A percentile compares a stretch with the other conserved stretches of the same genome.
These are phyloP conservation scores for Chloebia gouldiae DNA, from an alignment of 2,113 vertebrate genomes.

Conservation along the genomic window DNA sequence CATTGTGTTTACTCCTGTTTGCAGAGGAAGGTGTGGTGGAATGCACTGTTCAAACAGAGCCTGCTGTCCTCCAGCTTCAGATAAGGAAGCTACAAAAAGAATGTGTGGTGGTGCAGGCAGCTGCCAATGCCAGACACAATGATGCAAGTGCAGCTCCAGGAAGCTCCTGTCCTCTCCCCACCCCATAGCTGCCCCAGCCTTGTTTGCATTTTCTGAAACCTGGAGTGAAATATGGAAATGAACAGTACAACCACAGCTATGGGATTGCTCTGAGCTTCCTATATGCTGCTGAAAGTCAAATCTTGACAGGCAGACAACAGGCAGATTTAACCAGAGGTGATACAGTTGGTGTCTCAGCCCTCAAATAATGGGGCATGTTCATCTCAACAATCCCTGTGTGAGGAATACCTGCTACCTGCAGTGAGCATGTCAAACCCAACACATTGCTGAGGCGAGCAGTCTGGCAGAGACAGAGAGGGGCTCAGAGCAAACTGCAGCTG, in stretches of 20 bases:
- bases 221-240: constrained; percentile 18
- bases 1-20: background rate
- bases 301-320: background rate
- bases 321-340: background rate
- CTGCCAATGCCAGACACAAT: background rate
- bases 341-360: background rate
- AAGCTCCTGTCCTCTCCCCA: background rate
- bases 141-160: constrained; percentile 56
- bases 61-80: constrained; percentile 29
- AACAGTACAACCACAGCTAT: accelerated
- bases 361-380: background rate
- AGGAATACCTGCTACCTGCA: background rate
- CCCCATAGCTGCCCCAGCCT: background rate
- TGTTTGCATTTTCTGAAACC: background rate
- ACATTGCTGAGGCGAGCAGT: background rate
- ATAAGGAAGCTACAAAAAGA: constrained; percentile 42
- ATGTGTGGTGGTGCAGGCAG: constrained; percentile 3
- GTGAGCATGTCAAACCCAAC: background rate
- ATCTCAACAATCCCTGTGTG: background rate
- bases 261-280: background rate
- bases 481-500: background rate
- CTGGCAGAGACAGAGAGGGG: background rate
- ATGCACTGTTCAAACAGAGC: constrained; percentile 40
- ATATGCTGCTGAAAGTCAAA: background rate
- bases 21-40: constrained; percentile 54